Evolutionary conservation across 1,140 invertebrate species (phyloP).

Genomic region (Drosophila rhopaloa): DNA sequence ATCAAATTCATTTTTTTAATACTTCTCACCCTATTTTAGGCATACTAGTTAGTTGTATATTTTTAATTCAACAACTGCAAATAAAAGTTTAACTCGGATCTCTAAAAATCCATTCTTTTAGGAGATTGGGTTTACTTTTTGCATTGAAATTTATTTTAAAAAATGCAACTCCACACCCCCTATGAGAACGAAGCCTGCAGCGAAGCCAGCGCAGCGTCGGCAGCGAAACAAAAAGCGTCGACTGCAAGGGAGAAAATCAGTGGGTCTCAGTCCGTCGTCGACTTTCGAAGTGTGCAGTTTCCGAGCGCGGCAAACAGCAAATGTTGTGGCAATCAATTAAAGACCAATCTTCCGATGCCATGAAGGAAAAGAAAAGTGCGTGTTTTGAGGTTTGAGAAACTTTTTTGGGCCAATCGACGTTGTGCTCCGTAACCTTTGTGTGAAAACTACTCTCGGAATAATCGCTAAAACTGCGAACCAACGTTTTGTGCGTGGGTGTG

Average conservation of each 20-base stretch:
- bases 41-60: too few species aligned
- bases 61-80: too few species aligned
- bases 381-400: constrained; percentile 8
- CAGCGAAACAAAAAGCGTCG: constrained; percentile 11
- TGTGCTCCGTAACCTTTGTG: not conserved
- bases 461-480: constrained; percentile 5
- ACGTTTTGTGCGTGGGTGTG: constrained; percentile 9
- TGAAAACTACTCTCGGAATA: not conserved
- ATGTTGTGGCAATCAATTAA: constrained; percentile 16
- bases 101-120: not conserved
- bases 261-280: constrained; percentile 40
- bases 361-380: constrained; percentile 16
- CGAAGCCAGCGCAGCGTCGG: constrained; percentile 8
- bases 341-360: constrained; percentile 3
- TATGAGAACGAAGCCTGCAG: not conserved
- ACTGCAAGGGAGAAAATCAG: constrained; percentile 18
- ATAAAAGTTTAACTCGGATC: too few species aligned
- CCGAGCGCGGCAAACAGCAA: constrained; percentile 19
- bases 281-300: constrained; percentile 56
- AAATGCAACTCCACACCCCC: constrained; percentile 3
- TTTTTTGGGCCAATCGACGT: not conserved
- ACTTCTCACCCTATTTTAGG: too few species aligned
- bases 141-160: not conserved
- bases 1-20: too few species aligned
- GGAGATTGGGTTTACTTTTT: not conserved